phyloP scores from a whole-genome alignment of 2,797 vertebrate genomes.

The Remorina albescens region DNA sequence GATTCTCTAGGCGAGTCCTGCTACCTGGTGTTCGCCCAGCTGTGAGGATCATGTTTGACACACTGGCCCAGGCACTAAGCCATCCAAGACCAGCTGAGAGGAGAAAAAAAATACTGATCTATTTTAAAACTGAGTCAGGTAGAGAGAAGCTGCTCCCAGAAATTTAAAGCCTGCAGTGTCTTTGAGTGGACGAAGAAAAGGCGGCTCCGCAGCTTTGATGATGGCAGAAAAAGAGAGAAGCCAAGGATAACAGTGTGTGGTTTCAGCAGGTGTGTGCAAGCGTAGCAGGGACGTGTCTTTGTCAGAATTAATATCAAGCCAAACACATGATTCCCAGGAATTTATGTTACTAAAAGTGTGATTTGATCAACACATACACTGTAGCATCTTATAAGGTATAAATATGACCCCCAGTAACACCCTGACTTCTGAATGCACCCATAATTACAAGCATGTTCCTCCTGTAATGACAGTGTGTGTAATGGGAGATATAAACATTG shows the following conservation, averaged over 20 bases:
- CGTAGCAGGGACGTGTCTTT: conserved; percentile 2
- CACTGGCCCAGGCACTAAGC: conserved; percentile 46
- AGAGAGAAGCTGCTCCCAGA: conserved; percentile 36
- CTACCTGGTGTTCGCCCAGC: conserved; percentile 69
- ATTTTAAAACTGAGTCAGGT: conserved; percentile 52
- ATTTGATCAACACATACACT: conserved; percentile 17
- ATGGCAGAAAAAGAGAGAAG: neutral
- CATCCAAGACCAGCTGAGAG: conserved; percentile 48
- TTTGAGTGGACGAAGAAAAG: conserved; percentile 46
- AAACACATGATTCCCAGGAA: conserved; percentile 30
- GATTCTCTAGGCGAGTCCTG: conserved; percentile 38
- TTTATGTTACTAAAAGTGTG: conserved; percentile 1
- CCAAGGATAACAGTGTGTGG: conserved; percentile 3
- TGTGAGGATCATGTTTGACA: conserved; percentile 72
- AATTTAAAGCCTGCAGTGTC: conserved; percentile 39
- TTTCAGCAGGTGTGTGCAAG: conserved; percentile 10
- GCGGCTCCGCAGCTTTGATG: conserved; percentile 16
- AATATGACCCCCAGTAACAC: conserved; percentile 46
- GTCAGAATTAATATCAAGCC: conserved; percentile 29
- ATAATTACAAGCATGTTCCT: conserved; percentile 70
- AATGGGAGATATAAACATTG: conserved; percentile 83
- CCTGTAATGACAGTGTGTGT: conserved; percentile 80
- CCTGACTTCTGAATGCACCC: conserved; percentile 46
- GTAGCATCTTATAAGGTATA: conserved; percentile 28
- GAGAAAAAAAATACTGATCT: conserved; percentile 54